Evolutionary conservation across 2,797 vertebrate genomes (phyloP), one percentile per base, ranked within the genome.

Genomic region (Simalia tracyae): DNA sequence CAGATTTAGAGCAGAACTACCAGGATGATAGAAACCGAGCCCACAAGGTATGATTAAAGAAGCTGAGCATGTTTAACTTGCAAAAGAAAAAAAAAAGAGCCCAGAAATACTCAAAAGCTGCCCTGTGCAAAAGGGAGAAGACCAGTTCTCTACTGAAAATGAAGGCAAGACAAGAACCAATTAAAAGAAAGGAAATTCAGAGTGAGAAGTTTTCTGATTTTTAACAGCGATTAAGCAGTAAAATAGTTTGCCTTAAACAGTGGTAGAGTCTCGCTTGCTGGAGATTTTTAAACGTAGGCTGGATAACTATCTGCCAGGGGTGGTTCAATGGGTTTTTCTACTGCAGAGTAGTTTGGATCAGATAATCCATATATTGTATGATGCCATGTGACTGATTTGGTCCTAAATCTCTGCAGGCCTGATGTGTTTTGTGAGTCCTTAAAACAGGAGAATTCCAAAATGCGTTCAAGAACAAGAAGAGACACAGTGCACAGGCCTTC

Each of bases 401-500:
- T 36, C 10, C 28, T 4, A 5, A 50, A 31, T 11, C 2, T 17
- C n/a, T 89, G 31, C n/a, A 60, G 22, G 56, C 6, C 36, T 3
- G 36, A 72, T 46, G 63, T 12, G 56, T 50, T 66, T 86, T 72
- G 17, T 0, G 2, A 54, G 84, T 22, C 24, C 9, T 54, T 76
- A 36, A 63, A 72, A 24, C 4, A 91, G 12, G 36, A 56, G 7
- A 42, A 2, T 91, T 46, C n/a, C 63, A 57, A 72, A 68, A 59
- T 19, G 2, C 31, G 19, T n/a, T 31, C 12, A 36, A 66, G 24
- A 3, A 84, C 36, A 46, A 88, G 89, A 59, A 84, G 9, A 26
- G 0, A 0, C 5, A 28, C 36, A 42, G 0, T 4, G 28, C 4
- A 42, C 26, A 15, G 11, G 1, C 5, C 84, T 19, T 54, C 3